Percentiles rank a stretch among this genome's conserved stretches.
These are phyloP conservation scores for Myopa tessellatipennis DNA, from an alignment of 2,888 invertebrate genomes.

Conservation along the genomic window DNA sequence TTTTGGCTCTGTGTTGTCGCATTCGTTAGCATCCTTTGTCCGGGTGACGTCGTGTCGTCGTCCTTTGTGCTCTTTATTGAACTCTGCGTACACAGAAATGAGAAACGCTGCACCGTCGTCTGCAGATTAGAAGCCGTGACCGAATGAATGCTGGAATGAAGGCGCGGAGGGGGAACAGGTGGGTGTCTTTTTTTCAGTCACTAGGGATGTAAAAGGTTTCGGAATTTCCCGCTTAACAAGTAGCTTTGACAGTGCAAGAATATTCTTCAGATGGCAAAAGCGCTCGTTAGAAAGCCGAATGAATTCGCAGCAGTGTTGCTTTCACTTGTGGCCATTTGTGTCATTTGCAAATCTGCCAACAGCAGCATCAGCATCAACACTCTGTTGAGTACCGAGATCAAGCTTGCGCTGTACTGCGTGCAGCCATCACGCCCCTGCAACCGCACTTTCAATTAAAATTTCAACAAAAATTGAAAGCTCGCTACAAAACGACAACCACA, in stretches of 20 bases:
- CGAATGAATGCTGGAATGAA: background rate
- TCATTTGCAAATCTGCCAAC: background rate
- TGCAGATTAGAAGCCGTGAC: slow-evolving; percentile 14
- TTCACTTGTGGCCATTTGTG: background rate
- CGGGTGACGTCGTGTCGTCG: background rate
- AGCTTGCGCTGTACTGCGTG: background rate
- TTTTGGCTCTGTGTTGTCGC: slow-evolving; percentile 19
- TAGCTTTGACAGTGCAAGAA: slow-evolving; percentile 7
- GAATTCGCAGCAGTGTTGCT: background rate
- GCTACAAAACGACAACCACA: background rate
- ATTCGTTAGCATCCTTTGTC: slow-evolving; percentile 33
- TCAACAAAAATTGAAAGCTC: background rate
- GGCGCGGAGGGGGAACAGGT: background rate
- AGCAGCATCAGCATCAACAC: background rate
- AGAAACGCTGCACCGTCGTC: slow-evolving; percentile 17
- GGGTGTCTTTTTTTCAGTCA: background rate
- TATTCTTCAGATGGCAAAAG: background rate
- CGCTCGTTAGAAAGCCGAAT: background rate
- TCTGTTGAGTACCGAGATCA: no score
- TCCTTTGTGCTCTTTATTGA: slow-evolving; percentile 14
- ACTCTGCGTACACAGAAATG: slow-evolving; percentile 12
- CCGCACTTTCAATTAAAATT: slow-evolving; percentile 15
- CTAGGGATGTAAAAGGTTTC: background rate
- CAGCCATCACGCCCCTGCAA: background rate
- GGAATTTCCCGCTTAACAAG: slow-evolving; percentile 14